Conservation (phyloP, 2,113 vertebrate species). For the Peromyscus polionotus region DNA sequence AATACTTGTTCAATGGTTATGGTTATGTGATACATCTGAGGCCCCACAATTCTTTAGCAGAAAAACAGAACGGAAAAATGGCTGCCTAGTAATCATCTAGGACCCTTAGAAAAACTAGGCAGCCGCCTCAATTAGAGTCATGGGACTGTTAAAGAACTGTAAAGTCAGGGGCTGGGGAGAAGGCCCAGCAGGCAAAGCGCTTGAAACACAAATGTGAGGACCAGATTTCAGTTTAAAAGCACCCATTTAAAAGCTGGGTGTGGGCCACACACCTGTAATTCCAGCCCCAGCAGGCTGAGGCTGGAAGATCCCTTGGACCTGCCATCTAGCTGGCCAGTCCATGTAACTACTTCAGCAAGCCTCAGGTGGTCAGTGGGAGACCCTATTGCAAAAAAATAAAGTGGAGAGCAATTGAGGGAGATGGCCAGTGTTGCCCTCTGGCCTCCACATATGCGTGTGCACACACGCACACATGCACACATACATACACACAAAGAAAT, state of each 20-base stretch:
- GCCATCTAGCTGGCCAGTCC: not conserved
- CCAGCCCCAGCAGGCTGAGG: not conserved
- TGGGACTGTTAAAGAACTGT: not conserved
- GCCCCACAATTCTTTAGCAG: not conserved
- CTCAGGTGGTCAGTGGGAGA: not conserved
- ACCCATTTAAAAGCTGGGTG: not conserved
- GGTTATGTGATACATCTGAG: not conserved
- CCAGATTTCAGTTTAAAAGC: no score
- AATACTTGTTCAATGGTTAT: not conserved
- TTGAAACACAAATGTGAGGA: no score
- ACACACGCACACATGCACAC: accelerated
- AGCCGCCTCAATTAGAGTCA: not conserved
- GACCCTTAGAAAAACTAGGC: conserved; percentile 7
- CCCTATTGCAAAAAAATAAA: not conserved
- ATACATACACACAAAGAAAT: not conserved
- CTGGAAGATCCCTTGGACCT: not conserved
- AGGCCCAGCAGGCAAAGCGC: not conserved
- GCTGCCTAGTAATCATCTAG: not conserved
- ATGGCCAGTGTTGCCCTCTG: not conserved
- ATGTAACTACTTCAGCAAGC: not conserved
- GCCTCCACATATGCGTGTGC: not conserved
- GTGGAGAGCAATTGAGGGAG: not conserved
- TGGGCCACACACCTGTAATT: not conserved
- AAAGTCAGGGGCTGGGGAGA: not conserved
- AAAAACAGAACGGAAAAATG: not conserved